Percentiles rank a stretch among this genome's conserved stretches.
These are phyloP conservation scores for Sclerodermus sp. DNA, from an alignment of 2,888 invertebrate genomes.

Conservation along the genomic window DNA sequence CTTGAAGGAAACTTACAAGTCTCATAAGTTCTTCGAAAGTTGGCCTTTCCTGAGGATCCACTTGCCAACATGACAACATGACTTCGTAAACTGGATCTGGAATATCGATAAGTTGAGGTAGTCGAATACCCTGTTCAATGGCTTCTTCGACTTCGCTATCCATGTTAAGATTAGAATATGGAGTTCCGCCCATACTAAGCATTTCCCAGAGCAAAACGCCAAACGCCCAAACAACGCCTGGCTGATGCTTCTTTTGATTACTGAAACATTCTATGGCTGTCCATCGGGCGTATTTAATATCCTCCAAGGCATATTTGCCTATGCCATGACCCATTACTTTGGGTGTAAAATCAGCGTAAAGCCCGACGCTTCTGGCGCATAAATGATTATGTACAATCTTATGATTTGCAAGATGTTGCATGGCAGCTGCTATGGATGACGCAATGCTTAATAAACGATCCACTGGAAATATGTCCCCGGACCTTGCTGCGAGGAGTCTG, in stretches of 20 bases:
- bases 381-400: constrained; percentile 74
- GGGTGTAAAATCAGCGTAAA: constrained; percentile 67
- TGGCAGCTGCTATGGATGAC: constrained; percentile 58
- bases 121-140: constrained; percentile 70
- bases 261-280: constrained; percentile 76
- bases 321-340: constrained; percentile 79
- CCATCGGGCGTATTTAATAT: constrained; percentile 78
- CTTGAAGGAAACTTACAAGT: constrained; percentile 38
- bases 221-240: constrained; percentile 83
- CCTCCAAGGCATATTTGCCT: constrained; percentile 68
- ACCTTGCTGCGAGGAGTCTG: constrained; percentile 58
- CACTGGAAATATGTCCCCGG: constrained; percentile 46
- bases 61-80: constrained; percentile 82
- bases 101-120: constrained; percentile 74
- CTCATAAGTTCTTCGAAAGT: constrained; percentile 67
- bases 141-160: constrained; percentile 60
- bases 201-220: constrained; percentile 84
- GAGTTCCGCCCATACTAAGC: constrained; percentile 77
- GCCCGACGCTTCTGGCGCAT: constrained; percentile 71
- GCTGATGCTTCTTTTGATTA: constrained; percentile 68
- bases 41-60: constrained; percentile 79
- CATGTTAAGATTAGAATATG: constrained; percentile 70
- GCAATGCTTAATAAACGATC: constrained; percentile 54
- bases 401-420: constrained; percentile 57
- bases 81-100: constrained; percentile 80